Percentiles rank a stretch among this genome's conserved stretches.
These are phyloP conservation scores for Oreohelix idahoensis DNA, from an alignment of 1,140 invertebrate species.

Conservation along the genomic window DNA sequence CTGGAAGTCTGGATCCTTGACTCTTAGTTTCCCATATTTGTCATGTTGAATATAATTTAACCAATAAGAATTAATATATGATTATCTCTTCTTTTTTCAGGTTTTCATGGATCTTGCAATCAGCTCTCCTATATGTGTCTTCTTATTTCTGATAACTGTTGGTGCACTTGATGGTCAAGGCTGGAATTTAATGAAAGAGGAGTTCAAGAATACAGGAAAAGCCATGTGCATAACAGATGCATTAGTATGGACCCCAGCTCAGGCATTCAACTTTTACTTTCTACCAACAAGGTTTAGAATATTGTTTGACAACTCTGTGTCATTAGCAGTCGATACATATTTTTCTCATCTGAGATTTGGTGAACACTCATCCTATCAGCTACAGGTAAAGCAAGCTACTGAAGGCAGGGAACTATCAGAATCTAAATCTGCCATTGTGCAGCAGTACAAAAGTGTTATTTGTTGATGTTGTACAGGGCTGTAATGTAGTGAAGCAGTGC, in stretches of 20 bases:
- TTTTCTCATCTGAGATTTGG: constrained; percentile 85
- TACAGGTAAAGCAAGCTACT: background rate
- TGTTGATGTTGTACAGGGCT: no score
- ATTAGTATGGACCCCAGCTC: constrained; percentile 85
- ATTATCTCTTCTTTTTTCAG: constrained; percentile 72
- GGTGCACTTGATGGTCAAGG: constrained; percentile 81
- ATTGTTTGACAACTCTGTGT: constrained; percentile 92
- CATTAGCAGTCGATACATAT: constrained; percentile 90
- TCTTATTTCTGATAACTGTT: constrained; percentile 85
- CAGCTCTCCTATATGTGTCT: constrained; percentile 87
- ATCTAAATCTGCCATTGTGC: background rate
- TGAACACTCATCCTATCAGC: background rate
- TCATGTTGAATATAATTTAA: no score
- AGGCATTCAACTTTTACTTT: constrained; percentile 91
- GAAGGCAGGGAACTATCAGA: background rate
- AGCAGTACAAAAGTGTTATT: background rate
- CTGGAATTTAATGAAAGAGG: constrained; percentile 69
- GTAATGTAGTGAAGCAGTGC: no score
- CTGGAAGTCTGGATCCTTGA: no score
- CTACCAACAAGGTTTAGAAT: constrained; percentile 89
- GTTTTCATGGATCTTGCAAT: constrained; percentile 84
- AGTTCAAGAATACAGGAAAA: constrained; percentile 84
- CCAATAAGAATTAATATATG: no score
- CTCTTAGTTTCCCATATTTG: no score
- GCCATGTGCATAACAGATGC: constrained; percentile 86